Conservation (phyloP, 2,888 invertebrate genomes). For the Alviniconcha strummeri region DNA sequence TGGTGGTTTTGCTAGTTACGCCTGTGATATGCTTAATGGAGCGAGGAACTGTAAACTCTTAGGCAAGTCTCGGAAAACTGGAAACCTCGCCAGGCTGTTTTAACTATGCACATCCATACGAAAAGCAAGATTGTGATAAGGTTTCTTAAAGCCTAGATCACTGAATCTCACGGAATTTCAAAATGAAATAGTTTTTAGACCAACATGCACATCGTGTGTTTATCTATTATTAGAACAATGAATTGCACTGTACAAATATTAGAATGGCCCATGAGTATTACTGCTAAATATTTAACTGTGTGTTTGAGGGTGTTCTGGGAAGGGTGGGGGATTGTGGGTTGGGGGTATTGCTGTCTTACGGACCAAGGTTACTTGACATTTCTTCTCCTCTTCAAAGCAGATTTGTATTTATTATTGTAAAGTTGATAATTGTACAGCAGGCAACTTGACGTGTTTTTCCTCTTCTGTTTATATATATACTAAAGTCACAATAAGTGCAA, state of each 20-base stretch:
- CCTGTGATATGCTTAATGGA: not conserved
- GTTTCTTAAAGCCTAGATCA: not conserved
- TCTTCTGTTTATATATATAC: not conserved
- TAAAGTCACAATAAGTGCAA: not conserved
- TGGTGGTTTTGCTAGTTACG: not conserved
- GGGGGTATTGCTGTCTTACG: constrained; percentile 18
- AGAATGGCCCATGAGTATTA: not conserved
- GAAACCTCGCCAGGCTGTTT: not conserved
- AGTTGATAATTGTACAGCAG: constrained; percentile 10
- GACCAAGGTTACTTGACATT: constrained; percentile 12
- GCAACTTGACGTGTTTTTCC: not conserved
- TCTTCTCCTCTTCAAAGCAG: not conserved
- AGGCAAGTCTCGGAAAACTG: too few species aligned
- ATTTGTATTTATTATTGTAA: constrained; percentile 12
- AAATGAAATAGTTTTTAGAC: too few species aligned
- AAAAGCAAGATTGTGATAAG: not conserved
- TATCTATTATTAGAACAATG: too few species aligned
- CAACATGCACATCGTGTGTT: too few species aligned
- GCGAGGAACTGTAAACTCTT: too few species aligned
- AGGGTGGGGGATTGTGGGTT: not conserved
- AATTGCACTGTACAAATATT: too few species aligned
- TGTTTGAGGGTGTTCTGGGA: not conserved
- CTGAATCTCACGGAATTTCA: not conserved
- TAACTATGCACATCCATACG: not conserved
- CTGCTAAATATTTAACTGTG: not conserved